Base-by-base conservation (phyloP, 2,888 invertebrate species). In the Trichopria drosophilae region DNA sequence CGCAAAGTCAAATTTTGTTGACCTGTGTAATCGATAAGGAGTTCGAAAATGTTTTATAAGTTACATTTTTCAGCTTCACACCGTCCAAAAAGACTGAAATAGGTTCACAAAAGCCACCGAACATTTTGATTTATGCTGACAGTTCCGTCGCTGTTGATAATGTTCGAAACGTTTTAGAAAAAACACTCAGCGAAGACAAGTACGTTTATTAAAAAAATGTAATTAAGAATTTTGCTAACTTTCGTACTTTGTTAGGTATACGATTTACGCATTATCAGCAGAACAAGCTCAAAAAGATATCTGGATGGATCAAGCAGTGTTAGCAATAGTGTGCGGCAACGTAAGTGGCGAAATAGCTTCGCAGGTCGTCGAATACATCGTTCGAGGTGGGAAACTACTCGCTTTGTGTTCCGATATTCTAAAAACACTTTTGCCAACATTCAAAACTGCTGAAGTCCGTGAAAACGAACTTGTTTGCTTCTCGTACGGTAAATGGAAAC, bases 401-500 rank as follows among this genome's bases (percentile, higher is more conserved):
- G 89, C 90, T 20, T 79, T 91, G 3, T 91, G 90, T 69, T 90
- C 90, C 3, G 90, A 91, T 72, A 79, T 90, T 22, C 77, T 91
- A 26, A 87, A 89, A 62, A 82, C 86, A 24, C 83, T 91, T 40
- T 76, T 91, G 61, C 88, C 90, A 16, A 85, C 87, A 50, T 91
- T 90, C 72, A 87, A 88, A 65, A 90, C 90, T 44, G 90, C 90
- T 6, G 91, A 91, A 80, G 90, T 90, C 26, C 83, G 90, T 18
- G 90, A 90, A 75, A 87, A 87, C 68, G 90, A 91, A 73, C 77
- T 91, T 40, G 91, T 90, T 2, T 84, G 88, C 61, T 91, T 91
- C 70, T 86, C 88, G 2, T 91, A 89, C 63, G 88, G 87, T 56
- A 84, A 86, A 71, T 91, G 91, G 90, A 85, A 87, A 67, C 84